Evolutionary conservation across 2,113 vertebrate genomes (phyloP).

Genomic region (Mastomys natalensis): DNA sequence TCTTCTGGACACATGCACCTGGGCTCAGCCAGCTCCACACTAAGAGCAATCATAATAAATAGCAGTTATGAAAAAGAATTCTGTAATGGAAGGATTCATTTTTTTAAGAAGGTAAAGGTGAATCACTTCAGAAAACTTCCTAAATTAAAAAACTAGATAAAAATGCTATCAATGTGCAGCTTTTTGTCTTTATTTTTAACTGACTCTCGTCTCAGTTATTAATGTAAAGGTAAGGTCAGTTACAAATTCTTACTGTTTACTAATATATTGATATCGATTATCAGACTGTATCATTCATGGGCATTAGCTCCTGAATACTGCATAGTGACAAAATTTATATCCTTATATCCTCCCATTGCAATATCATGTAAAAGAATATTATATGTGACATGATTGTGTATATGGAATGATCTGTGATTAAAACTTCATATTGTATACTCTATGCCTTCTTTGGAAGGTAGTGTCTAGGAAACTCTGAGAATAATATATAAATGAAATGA

Average conservation of each 20-base stretch:
- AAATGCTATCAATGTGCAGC: too few species aligned
- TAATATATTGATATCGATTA: neutral
- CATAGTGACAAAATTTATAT: too few species aligned
- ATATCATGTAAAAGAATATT: neutral
- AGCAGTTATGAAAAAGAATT: neutral
- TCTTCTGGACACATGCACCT: too few species aligned
- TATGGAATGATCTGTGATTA: neutral
- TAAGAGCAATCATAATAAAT: neutral
- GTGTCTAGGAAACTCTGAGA: too few species aligned
- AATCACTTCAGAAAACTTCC: too few species aligned
- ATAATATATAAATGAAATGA: too few species aligned
- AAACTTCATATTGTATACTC: neutral
- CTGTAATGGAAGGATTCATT: neutral
- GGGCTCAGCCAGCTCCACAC: too few species aligned
- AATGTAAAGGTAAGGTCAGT: neutral
- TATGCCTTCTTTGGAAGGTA: too few species aligned
- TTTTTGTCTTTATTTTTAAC: too few species aligned
- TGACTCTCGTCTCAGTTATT: neutral
- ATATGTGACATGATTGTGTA: neutral
- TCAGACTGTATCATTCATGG: too few species aligned
- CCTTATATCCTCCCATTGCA: too few species aligned
- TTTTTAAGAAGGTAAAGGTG: neutral
- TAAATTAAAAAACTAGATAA: neutral
- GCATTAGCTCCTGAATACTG: too few species aligned
- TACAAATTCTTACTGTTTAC: conserved; percentile 38